Evolutionary conservation across 2,113 vertebrate genomes (phyloP).

Genomic region (Eleginops maclovinus): DNA sequence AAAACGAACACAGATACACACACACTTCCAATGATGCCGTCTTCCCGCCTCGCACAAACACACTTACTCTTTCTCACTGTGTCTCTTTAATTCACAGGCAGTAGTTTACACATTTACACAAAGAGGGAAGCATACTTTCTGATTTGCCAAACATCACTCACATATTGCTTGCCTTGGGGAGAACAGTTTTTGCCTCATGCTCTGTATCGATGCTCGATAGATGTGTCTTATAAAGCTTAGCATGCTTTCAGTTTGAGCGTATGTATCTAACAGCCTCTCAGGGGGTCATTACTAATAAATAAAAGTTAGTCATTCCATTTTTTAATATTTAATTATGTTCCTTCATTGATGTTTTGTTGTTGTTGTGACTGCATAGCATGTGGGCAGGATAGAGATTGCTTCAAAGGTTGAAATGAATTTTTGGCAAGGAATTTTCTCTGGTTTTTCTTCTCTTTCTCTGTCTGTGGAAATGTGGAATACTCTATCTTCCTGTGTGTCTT

Average conservation of each 20-base stretch:
- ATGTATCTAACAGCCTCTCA: slow-evolving; percentile 19
- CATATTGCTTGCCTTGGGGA: slow-evolving; percentile 31
- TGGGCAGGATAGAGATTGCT: background rate
- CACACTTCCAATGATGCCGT: slow-evolving; percentile 10
- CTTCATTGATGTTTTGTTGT: slow-evolving; percentile 44
- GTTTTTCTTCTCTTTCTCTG: background rate
- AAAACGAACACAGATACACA: slow-evolving; percentile 1
- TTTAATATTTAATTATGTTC: slow-evolving; percentile 56
- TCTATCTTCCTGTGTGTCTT: background rate
- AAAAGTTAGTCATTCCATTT: slow-evolving; percentile 36
- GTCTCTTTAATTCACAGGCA: slow-evolving; percentile 5
- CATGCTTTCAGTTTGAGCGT: background rate
- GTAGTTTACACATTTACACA: slow-evolving; percentile 20
- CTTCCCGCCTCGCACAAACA: background rate
- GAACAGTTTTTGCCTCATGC: slow-evolving; percentile 24
- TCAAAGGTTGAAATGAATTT: slow-evolving; percentile 30
- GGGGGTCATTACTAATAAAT: slow-evolving; percentile 42
- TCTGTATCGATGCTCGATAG: slow-evolving; percentile 31
- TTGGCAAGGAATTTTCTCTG: background rate
- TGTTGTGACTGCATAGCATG: slow-evolving; percentile 11
- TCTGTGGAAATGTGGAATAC: background rate
- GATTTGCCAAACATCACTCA: slow-evolving; percentile 55
- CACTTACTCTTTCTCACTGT: background rate
- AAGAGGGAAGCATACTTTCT: slow-evolving; percentile 38
- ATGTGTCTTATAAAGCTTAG: background rate